A percentile compares a stretch with the other conserved stretches of the same genome.
These are phyloP conservation scores for Cygnus buccinator DNA, from an alignment of 2,113 vertebrate genomes.

Conservation along the genomic window DNA sequence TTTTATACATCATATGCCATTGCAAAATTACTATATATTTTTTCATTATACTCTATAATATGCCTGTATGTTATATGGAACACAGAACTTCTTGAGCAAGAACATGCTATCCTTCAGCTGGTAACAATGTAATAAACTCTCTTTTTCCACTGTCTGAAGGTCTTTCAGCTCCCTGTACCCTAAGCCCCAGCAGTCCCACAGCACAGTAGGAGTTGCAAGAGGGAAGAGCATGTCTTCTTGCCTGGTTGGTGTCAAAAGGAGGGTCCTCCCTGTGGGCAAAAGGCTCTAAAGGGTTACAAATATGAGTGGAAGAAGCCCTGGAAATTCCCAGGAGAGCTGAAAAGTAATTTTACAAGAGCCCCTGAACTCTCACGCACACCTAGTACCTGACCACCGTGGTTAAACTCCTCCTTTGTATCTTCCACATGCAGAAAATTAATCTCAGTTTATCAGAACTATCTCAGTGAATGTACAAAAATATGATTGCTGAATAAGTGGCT, in stretches of 20 bases:
- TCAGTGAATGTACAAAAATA: not conserved
- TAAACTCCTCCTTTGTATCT: not conserved
- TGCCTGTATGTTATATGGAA: not conserved
- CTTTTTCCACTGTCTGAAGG: not conserved
- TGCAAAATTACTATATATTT: not conserved
- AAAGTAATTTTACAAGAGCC: not conserved
- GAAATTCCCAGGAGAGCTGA: not conserved
- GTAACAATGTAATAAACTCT: not conserved
- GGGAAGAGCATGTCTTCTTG: not conserved
- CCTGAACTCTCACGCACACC: accelerated
- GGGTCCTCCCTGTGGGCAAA: not conserved
- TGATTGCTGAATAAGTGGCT: not conserved
- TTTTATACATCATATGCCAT: not conserved
- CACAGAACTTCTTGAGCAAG: not conserved
- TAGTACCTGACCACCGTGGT: not conserved
- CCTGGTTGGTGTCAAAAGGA: not conserved
- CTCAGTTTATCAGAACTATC: not conserved
- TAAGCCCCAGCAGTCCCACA: not conserved
- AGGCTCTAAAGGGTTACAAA: not conserved
- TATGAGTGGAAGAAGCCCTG: not conserved
- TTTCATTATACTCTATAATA: not conserved
- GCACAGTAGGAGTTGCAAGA: not conserved
- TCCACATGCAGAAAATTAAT: not conserved
- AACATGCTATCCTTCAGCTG: not conserved
- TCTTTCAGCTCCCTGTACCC: not conserved